Evolutionary conservation across 2,888 invertebrate species (phyloP).

Genomic region (Cephus pulcher): DNA sequence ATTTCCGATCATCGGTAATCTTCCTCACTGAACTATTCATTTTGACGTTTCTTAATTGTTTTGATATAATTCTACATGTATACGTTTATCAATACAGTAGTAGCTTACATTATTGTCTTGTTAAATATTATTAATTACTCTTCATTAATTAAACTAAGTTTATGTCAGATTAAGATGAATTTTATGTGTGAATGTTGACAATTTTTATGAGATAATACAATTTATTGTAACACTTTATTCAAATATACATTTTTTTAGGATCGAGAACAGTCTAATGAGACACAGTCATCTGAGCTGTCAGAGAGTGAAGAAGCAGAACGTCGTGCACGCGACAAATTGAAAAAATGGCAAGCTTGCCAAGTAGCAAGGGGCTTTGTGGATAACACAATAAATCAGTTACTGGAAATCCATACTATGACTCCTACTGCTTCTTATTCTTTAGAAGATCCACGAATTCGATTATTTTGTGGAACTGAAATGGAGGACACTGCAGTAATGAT

Average conservation of each 20-base stretch:
- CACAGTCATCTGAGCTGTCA: background rate
- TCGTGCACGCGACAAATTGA: slow-evolving; percentile 53
- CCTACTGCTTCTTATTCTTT: slow-evolving; percentile 63
- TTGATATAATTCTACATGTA: background rate
- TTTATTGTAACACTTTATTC: background rate
- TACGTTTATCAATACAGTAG: background rate
- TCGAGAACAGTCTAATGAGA: background rate
- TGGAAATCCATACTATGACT: slow-evolving; percentile 72
- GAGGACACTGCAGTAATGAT: slow-evolving; percentile 80
- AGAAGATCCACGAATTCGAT: slow-evolving; percentile 58
- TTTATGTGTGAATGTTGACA: background rate
- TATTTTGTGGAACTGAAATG: slow-evolving; percentile 69
- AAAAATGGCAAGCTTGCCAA: slow-evolving; percentile 77
- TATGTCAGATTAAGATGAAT: background rate
- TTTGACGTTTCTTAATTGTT: background rate
- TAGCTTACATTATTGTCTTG: background rate
- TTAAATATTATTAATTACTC: background rate
- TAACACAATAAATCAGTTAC: slow-evolving; percentile 76
- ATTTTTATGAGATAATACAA: background rate
- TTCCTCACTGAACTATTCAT: background rate
- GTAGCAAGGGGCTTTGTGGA: slow-evolving; percentile 76
- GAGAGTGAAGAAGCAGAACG: slow-evolving; percentile 49
- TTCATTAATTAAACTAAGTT: background rate
- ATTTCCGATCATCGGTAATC: background rate
- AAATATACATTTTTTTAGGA: slow-evolving; percentile 7